phyloP scores from a whole-genome alignment of 2,888 invertebrate genomes.

The Julus scanicus region DNA sequence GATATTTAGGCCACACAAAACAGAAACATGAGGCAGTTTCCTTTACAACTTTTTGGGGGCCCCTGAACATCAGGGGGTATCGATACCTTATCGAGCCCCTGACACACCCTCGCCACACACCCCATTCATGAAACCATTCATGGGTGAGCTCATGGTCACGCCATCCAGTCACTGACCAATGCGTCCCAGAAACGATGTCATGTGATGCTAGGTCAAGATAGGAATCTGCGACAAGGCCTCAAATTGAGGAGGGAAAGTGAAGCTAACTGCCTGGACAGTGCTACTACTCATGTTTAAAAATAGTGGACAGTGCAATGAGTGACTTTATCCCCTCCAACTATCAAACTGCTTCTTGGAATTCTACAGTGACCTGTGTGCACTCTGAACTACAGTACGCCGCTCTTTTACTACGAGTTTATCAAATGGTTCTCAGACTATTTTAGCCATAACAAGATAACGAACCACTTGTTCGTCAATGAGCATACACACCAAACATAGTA shows the following conservation, averaged over 20 bases:
- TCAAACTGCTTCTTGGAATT: background rate
- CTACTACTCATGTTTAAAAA: background rate
- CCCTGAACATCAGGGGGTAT: background rate
- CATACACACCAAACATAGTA: slow-evolving; percentile 12
- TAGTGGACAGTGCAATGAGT: background rate
- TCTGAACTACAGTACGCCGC: background rate
- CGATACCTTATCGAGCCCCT: background rate
- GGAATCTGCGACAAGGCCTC: background rate
- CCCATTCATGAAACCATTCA: background rate
- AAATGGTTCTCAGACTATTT: slow-evolving; percentile 23
- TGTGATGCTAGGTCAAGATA: slow-evolving; percentile 43
- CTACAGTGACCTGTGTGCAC: background rate
- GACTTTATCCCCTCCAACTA: background rate
- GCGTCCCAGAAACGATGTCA: background rate
- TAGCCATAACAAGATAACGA: slow-evolving; percentile 28
- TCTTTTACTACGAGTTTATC: slow-evolving; percentile 30
- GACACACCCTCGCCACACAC: slow-evolving; percentile 44
- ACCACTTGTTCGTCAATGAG: slow-evolving; percentile 40
- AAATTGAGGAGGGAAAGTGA: background rate
- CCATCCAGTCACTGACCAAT: slow-evolving; percentile 6
- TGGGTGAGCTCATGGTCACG: background rate
- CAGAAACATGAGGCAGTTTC: background rate
- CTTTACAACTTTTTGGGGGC: background rate
- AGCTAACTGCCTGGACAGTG: background rate
- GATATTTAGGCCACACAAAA: background rate